These are phyloP conservation scores for Lamproptera curius DNA, from an alignment of 2,888 invertebrate genomes.

Conservation along the genomic window DNA sequence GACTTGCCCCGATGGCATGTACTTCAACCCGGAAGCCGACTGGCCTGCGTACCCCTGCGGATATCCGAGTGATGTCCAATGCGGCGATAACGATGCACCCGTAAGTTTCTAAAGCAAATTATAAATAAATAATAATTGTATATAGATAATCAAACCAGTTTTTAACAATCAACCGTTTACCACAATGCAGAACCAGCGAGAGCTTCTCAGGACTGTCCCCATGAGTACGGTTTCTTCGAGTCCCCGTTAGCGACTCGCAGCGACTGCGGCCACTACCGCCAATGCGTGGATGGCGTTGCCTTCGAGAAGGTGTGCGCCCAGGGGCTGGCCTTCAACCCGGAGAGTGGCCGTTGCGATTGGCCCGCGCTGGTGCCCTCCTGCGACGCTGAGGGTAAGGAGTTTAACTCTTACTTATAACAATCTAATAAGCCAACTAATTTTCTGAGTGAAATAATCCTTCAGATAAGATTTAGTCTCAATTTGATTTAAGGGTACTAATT, in stretches of 20 bases:
- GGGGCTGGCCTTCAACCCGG: conserved; percentile 86
- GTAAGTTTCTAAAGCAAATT: conserved; percentile 20
- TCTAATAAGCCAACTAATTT: too few species aligned
- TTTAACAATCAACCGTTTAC: neutral
- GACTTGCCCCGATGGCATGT: conserved; percentile 84
- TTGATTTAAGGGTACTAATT: too few species aligned
- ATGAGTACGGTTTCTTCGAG: conserved; percentile 87
- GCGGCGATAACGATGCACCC: conserved; percentile 76
- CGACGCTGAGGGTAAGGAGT: conserved; percentile 69
- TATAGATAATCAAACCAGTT: neutral
- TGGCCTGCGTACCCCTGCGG: conserved; percentile 82
- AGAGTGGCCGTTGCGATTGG: conserved; percentile 87
- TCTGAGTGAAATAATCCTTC: too few species aligned
- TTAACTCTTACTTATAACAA: too few species aligned
- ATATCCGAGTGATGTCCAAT: conserved; percentile 86
- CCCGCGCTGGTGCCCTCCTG: conserved; percentile 87
- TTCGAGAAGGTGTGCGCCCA: conserved; percentile 83
- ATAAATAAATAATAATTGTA: too few species aligned
- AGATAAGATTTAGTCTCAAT: too few species aligned
- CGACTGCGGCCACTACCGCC: conserved; percentile 58
- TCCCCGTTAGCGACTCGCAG: conserved; percentile 33
- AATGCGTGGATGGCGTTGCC: conserved; percentile 84
- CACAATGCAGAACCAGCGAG: conserved; percentile 79
- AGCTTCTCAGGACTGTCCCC: conserved; percentile 85
- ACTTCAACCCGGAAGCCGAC: conserved; percentile 81